Conservation (phyloP, 2,888 invertebrate genomes). For the Lacanobia oleracea region DNA sequence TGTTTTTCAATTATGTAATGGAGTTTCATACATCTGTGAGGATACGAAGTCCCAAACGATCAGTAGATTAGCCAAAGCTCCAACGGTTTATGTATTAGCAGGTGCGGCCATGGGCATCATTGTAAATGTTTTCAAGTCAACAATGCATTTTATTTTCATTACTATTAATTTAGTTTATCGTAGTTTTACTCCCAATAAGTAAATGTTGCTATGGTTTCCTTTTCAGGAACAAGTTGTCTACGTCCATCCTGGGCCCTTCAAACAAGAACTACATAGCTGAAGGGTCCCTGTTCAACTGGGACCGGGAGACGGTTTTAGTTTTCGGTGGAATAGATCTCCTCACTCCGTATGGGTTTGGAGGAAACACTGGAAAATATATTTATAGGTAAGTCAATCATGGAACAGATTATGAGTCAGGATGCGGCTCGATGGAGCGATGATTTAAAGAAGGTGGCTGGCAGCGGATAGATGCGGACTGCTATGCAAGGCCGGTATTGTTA, state of each 20-base stretch:
- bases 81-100: background rate
- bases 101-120: background rate
- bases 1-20: too few species aligned
- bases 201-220: slow-evolving; percentile 24
- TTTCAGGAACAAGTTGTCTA: slow-evolving; percentile 84
- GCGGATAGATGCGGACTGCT: too few species aligned
- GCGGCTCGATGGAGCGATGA: too few species aligned
- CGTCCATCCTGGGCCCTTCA: slow-evolving; percentile 84
- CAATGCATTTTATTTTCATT: background rate
- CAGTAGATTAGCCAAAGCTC: background rate
- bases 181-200: background rate
- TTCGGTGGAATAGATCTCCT: slow-evolving; percentile 94
- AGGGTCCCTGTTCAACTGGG: slow-evolving; percentile 90
- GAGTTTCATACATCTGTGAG: background rate
- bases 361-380: slow-evolving; percentile 92
- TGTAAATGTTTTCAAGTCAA: background rate
- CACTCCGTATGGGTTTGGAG: slow-evolving; percentile 87
- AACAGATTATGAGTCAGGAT: too few species aligned
- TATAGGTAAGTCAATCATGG: slow-evolving; percentile 74
- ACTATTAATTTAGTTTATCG: background rate
- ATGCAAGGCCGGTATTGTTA: too few species aligned
- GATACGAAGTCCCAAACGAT: background rate
- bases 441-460: too few species aligned
- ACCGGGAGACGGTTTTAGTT: slow-evolving; percentile 91
- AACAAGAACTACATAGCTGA: slow-evolving; percentile 87